A percentile compares a stretch with the other conserved stretches of the same genome.
Evolutionary conservation across 2,888 invertebrate genomes (phyloP).

Genomic region (Sesamia inferens): DNA sequence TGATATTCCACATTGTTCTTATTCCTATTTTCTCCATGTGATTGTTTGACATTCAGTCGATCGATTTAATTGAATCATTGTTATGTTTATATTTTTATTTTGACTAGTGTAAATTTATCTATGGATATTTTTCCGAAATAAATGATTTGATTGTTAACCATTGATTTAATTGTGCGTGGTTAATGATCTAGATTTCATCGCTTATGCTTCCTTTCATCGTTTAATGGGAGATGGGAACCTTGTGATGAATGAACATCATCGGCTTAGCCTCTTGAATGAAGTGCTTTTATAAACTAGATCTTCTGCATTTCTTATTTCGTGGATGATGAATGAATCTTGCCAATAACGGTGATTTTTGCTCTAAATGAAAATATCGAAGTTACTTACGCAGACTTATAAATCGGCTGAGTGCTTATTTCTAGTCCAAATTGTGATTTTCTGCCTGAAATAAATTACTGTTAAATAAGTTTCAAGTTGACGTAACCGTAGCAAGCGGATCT

Average conservation of each 20-base stretch:
- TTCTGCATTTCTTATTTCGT: constrained; percentile 10
- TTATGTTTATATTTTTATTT: no score
- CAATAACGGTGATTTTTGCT: constrained; percentile 39
- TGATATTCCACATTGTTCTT: neutral
- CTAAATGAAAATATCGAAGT: constrained; percentile 24
- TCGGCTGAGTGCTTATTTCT: constrained; percentile 11
- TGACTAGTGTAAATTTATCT: no score
- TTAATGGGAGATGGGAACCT: no score
- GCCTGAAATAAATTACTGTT: neutral
- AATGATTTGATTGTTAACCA: neutral
- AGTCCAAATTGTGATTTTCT: constrained; percentile 1
- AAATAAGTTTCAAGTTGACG: neutral
- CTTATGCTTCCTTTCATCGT: neutral
- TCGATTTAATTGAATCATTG: neutral
- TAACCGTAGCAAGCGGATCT: neutral
- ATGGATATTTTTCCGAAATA: no score
- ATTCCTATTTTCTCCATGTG: neutral
- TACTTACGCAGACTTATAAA: constrained; percentile 16
- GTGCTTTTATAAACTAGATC: neutral
- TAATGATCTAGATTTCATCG: neutral
- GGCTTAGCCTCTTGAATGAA: neutral
- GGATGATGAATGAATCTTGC: constrained; percentile 3
- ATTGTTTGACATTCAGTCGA: neutral
- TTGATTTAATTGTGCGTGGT: neutral
- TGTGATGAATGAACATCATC: neutral